These are phyloP conservation scores for Passerculus sandwichensis DNA, from an alignment of 2,797 vertebrate species.

Conservation along the genomic window DNA sequence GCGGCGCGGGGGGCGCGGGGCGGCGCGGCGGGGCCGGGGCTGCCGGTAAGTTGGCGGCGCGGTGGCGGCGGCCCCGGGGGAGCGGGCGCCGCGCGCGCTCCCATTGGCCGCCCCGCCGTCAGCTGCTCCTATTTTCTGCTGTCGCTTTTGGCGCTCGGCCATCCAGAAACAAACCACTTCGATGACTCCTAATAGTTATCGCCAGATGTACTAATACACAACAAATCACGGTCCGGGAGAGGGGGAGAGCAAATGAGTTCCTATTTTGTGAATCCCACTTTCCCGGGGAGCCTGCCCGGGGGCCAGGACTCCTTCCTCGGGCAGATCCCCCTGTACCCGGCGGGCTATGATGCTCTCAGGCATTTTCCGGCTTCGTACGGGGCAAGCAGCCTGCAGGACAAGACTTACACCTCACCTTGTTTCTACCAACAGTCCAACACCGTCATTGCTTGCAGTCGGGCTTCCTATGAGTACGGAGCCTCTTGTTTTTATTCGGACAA, in stretches of 20 bases:
- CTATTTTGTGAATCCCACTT: constrained; percentile 87
- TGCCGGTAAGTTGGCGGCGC: constrained; percentile 85
- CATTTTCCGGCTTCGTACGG: constrained; percentile 84
- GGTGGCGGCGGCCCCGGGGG: constrained; percentile 83
- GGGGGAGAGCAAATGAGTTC: constrained; percentile 87
- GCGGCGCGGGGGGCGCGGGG: too few species aligned
- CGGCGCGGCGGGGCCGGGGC: neutral
- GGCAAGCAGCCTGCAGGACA: constrained; percentile 78
- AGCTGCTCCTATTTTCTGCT: constrained; percentile 87
- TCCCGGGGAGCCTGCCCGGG: constrained; percentile 83
- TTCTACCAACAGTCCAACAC: constrained; percentile 84
- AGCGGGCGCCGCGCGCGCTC: constrained; percentile 83
- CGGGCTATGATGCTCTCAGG: constrained; percentile 83
- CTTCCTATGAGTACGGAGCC: constrained; percentile 82
- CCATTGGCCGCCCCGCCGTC: constrained; percentile 89
- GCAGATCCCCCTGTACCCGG: constrained; percentile 82
- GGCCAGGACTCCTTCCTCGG: constrained; percentile 84
- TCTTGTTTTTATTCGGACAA: constrained; percentile 85
- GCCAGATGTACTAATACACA: constrained; percentile 86
- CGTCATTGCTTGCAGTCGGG: constrained; percentile 81
- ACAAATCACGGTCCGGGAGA: constrained; percentile 85
- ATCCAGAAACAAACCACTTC: constrained; percentile 88
- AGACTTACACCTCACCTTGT: constrained; percentile 81
- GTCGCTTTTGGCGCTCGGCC: constrained; percentile 87
- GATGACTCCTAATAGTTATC: constrained; percentile 87